Evolutionary conservation across 2,113 vertebrate genomes (phyloP).

Genomic region (Petroica traversi): DNA sequence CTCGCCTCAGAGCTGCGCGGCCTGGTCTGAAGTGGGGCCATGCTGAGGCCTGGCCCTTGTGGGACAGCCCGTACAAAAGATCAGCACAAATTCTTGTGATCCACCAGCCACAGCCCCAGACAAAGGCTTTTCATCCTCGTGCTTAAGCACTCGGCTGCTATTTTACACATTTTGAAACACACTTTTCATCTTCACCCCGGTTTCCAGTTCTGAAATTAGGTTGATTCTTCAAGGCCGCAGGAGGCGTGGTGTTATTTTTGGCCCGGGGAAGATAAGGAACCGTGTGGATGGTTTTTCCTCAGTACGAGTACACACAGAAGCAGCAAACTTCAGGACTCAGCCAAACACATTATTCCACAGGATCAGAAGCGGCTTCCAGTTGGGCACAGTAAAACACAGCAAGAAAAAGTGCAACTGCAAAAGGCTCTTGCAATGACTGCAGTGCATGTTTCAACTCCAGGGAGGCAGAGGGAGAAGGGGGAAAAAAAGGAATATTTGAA

Average conservation of each 20-base stretch:
- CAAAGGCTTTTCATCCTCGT: neutral
- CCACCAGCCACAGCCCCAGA: neutral
- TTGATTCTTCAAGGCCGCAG: neutral
- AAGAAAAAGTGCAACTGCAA: neutral
- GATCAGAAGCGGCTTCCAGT: neutral
- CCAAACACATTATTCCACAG: neutral
- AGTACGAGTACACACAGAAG: neutral
- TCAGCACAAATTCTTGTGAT: neutral
- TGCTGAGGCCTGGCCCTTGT: too few relatives aligned
- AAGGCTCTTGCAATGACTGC: neutral
- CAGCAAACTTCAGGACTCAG: neutral
- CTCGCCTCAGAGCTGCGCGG: fast-evolving
- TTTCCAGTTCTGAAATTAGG: neutral
- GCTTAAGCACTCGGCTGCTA: neutral
- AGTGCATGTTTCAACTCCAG: neutral
- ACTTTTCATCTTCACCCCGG: slow-evolving; percentile 5
- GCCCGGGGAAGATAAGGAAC: slow-evolving; percentile 8
- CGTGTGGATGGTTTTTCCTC: neutral
- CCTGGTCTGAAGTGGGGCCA: neutral
- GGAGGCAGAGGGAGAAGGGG: neutral
- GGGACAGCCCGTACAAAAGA: neutral
- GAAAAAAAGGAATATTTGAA: neutral
- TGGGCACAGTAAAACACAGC: neutral
- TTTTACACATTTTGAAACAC: neutral
- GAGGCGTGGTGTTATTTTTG: slow-evolving; percentile 12